Evolutionary conservation across 2,888 invertebrate genomes (phyloP), one percentile per base, ranked within the genome.

Genomic region (Latheticus oryzae): DNA sequence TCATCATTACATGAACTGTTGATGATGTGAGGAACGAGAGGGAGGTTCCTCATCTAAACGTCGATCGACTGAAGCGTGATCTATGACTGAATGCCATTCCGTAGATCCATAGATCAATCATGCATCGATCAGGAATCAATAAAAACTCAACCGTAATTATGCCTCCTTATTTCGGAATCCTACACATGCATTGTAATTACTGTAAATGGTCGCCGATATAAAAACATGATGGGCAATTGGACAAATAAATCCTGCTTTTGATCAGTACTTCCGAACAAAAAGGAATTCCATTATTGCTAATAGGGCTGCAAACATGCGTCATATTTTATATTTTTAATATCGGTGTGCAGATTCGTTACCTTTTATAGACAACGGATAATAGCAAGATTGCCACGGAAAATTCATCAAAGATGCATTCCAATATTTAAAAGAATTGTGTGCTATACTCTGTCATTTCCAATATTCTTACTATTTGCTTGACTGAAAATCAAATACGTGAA

Each of bases 161-260:
- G 69, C 67, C 68, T 69, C 72, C 70, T 77, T 73, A 76, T 75
- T 76, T 75, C 71, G 76, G 76, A 76, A 76, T 76, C 73, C 76
- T 72, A 75, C 75, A 73, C 75, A 75, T 73, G 75, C 77, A 76
- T 76, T 76, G 75, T 76, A 76, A 76, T 76, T 77, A 77, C 73
- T 72, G 68, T 76, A 76, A 77, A 75, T 72, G 76, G 72, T 73
- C 70, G 66, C 64, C 51, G 59, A 60, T 59, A 65, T 60, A 72
- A 73, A 71, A 73, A 72, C 67, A 62, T 60, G 64, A 64, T 65
- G 68, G 66, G 66, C 73, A 72, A 73, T 73, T 73, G 73, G 64
- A 72, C 66, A 67, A 71, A 73, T 73, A 74, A 73, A 73, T 74
- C 71, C 71, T 68, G 63, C 66, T 61, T 70, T 65, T 69, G 65